Conservation (phyloP, 2,797 vertebrate genomes). For the Naso thynnoides region DNA sequence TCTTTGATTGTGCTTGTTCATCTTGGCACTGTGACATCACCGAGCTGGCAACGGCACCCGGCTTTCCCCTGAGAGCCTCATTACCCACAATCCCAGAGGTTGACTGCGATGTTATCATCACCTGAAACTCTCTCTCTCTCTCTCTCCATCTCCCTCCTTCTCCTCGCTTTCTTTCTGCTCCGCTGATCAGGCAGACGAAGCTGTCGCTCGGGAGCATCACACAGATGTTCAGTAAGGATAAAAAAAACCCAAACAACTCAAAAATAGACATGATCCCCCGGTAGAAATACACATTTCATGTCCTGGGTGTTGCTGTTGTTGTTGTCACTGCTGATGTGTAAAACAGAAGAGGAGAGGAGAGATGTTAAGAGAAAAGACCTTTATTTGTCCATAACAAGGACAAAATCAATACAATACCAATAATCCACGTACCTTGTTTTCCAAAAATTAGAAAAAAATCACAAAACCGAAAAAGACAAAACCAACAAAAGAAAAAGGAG, state of each 20-base stretch:
- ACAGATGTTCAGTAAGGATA: constrained; percentile 63
- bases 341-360: constrained; percentile 19
- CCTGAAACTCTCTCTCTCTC: constrained; percentile 30
- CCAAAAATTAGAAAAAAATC: too few species aligned
- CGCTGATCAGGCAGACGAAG: constrained; percentile 45
- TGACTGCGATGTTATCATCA: constrained; percentile 53
- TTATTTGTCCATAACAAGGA: too few species aligned
- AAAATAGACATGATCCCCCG: constrained; percentile 65
- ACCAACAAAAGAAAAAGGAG: too few species aligned
- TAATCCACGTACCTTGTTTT: too few species aligned
- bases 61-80: constrained; percentile 55
- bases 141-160: neutral
- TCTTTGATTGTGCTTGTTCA: constrained; percentile 61
- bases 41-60: constrained; percentile 20
- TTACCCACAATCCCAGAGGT: constrained; percentile 71
- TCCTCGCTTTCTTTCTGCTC: constrained; percentile 38
- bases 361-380: too few species aligned
- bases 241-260: constrained; percentile 46
- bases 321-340: constrained; percentile 37
- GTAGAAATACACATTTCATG: constrained; percentile 43
- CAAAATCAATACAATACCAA: too few species aligned
- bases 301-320: constrained; percentile 33
- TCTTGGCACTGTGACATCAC: constrained; percentile 46
- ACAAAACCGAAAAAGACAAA: too few species aligned
- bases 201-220: constrained; percentile 63